Percentiles rank a stretch among this genome's conserved stretches.
phyloP scores from a whole-genome alignment of 1,140 invertebrate genomes.

The Diorhabda sublineata region DNA sequence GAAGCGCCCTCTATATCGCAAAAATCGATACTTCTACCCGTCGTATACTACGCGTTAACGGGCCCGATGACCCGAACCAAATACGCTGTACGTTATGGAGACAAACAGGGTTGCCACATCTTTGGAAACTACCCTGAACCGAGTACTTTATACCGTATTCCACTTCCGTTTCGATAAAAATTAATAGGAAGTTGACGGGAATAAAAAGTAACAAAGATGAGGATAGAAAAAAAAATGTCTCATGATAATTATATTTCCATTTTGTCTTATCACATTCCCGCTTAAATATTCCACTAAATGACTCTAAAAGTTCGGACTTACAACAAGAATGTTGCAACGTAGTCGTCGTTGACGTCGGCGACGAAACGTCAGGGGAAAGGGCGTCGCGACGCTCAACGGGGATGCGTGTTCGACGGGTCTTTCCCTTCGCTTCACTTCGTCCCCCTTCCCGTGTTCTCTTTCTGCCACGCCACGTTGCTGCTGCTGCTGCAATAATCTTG shows the following conservation, averaged over 20 bases:
- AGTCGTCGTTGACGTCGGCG: not conserved
- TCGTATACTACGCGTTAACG: conserved; percentile 1
- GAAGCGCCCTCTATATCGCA: not conserved
- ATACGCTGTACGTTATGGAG: not conserved
- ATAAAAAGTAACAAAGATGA: no score
- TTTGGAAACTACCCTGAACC: not conserved
- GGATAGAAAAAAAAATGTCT: no score
- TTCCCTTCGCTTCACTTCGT: not conserved
- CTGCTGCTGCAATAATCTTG: not conserved
- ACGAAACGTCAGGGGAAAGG: not conserved
- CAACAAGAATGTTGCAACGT: no score
- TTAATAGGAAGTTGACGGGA: no score
- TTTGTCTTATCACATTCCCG: no score
- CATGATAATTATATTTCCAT: no score
- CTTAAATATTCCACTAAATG: no score
- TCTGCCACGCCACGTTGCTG: not conserved
- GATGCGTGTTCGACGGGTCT: not conserved
- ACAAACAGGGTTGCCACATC: not conserved
- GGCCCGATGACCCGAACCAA: conserved; percentile 1
- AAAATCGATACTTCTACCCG: conserved; percentile 2
- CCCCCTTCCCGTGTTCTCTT: not conserved
- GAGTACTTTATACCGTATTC: no score
- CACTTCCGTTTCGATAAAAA: no score
- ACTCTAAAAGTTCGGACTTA: no score
- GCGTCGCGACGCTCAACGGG: not conserved